phyloP scores from a whole-genome alignment of 1,140 invertebrate genomes.

The Nymphalis io region DNA sequence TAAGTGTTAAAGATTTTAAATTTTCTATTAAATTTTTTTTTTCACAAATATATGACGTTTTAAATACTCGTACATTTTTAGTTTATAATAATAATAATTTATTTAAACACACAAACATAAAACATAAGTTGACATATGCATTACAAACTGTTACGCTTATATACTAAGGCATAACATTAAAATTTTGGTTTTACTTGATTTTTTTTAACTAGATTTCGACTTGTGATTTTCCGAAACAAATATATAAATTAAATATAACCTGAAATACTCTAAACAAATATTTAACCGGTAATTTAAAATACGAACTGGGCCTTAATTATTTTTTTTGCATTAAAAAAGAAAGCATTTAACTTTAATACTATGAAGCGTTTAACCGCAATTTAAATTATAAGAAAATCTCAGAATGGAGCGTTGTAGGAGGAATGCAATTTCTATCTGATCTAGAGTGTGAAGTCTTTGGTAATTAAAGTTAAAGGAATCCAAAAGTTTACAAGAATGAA shows the following conservation, averaged over 20 bases:
- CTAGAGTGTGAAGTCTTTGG: slow-evolving; percentile 38
- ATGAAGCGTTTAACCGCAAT: slow-evolving; percentile 25
- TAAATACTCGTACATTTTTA: neutral
- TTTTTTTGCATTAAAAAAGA: too few relatives aligned
- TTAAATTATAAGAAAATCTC: slow-evolving; percentile 47
- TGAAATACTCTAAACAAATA: too few relatives aligned
- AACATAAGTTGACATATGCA: neutral
- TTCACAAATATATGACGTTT: too few relatives aligned
- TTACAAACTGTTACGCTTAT: too few relatives aligned
- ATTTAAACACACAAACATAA: neutral
- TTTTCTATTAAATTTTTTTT: neutral
- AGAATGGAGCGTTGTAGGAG: slow-evolving; percentile 25
- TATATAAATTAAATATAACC: too few relatives aligned
- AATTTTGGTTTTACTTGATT: too few relatives aligned
- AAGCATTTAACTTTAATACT: neutral
- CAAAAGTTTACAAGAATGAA: slow-evolving; percentile 37
- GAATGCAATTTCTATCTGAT: slow-evolving; percentile 57
- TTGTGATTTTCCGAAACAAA: neutral
- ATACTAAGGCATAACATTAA: too few relatives aligned
- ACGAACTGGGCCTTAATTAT: too few relatives aligned
- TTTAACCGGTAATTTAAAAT: too few relatives aligned
- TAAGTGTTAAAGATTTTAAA: neutral
- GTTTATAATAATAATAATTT: too few relatives aligned
- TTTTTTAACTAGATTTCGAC: neutral
- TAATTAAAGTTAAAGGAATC: slow-evolving; percentile 57